Evolutionary conservation across 2,888 invertebrate species (phyloP).

Genomic region (Caenorhabditis zanzibari): DNA sequence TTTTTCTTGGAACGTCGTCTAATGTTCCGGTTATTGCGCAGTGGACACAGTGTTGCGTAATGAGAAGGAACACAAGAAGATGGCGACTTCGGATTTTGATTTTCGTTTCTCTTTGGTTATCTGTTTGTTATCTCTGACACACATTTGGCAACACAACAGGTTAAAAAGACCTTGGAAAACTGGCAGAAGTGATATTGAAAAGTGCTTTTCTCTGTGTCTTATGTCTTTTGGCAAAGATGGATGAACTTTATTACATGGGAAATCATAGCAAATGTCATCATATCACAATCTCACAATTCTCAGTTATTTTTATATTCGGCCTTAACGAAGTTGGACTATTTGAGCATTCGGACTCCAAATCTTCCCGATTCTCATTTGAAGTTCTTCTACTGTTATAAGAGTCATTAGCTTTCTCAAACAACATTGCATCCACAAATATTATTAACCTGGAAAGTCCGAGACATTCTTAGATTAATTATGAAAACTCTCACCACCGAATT

Average conservation of each 20-base stretch:
- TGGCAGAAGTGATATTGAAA: background rate
- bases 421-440: constrained; percentile 70
- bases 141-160: constrained; percentile 19
- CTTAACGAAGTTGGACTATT: constrained; percentile 6
- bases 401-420: constrained; percentile 26
- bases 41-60: constrained; percentile 19
- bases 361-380: constrained; percentile 19
- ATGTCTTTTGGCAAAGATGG: background rate
- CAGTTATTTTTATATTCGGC: constrained; percentile 13
- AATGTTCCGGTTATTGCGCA: constrained; percentile 34
- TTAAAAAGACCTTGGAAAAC: constrained; percentile 1
- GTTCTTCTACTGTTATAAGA: constrained; percentile 15
- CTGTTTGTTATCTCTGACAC: constrained; percentile 16
- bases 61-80: constrained; percentile 1
- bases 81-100: constrained; percentile 7
- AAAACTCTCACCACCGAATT: constrained; percentile 67
- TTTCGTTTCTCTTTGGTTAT: background rate
- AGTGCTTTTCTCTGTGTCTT: background rate
- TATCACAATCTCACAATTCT: constrained; percentile 16
- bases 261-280: background rate
- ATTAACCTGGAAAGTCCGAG: constrained; percentile 61
- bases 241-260: background rate
- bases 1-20: constrained; percentile 28
- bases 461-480: background rate
- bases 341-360: constrained; percentile 34